A percentile compares a stretch with the other conserved stretches of the same genome.
These are phyloP conservation scores for Brachyhypopomus gauderio DNA, from an alignment of 2,113 vertebrate species.

Conservation along the genomic window DNA sequence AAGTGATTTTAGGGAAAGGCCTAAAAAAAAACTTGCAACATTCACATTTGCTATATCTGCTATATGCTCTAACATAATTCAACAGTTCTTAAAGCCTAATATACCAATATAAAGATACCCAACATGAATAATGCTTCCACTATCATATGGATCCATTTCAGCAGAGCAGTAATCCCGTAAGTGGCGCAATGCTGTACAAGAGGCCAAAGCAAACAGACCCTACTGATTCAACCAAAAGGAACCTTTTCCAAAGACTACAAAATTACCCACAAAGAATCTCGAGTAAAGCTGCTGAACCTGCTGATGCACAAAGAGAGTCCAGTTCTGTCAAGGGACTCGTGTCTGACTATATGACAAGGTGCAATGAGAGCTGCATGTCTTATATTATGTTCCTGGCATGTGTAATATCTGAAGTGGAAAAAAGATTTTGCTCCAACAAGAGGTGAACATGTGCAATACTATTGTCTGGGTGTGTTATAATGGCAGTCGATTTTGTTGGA, in stretches of 20 bases:
- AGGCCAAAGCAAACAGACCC: constrained; percentile 42
- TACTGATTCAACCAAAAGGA: constrained; percentile 45
- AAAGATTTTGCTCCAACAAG: constrained; percentile 3
- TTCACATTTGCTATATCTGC: too few relatives aligned
- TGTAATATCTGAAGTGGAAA: background rate
- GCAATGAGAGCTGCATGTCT: constrained; percentile 33
- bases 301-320: constrained; percentile 39
- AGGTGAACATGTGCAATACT: background rate
- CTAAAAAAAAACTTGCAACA: background rate
- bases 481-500: too few relatives aligned
- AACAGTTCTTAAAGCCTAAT: constrained; percentile 14
- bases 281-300: constrained; percentile 38
- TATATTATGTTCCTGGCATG: constrained; percentile 31
- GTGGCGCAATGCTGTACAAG: constrained; percentile 7
- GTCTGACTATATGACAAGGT: constrained; percentile 39
- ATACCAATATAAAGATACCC: constrained; percentile 35
- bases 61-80: too few relatives aligned
- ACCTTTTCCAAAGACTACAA: constrained; percentile 25
- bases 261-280: constrained; percentile 45
- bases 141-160: constrained; percentile 47
- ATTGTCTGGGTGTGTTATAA: background rate
- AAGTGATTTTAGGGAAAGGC: background rate
- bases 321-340: constrained; percentile 35
- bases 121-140: constrained; percentile 25
- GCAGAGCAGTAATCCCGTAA: constrained; percentile 41